Evolutionary conservation across 2,113 vertebrate species (phyloP).

Genomic region (Lipotes vexillifer): DNA sequence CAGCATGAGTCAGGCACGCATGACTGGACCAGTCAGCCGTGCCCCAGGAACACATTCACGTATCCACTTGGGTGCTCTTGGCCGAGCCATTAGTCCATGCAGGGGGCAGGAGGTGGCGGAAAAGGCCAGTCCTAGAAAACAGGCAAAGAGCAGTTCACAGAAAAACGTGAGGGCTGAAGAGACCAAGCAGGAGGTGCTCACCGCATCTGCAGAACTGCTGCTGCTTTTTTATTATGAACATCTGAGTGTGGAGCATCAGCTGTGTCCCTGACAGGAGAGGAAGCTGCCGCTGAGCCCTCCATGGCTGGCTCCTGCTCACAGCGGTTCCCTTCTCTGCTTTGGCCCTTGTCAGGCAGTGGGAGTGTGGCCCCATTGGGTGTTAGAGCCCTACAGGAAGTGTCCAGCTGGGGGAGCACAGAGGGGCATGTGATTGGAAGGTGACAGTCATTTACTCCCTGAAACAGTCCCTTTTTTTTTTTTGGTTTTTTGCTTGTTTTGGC

Average conservation of each 20-base stretch:
- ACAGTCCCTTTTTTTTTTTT: too few species aligned
- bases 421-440: background rate
- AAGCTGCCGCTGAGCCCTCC: accelerated
- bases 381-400: background rate
- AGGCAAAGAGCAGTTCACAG: background rate
- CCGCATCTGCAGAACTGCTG: too few species aligned
- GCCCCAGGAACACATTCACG: background rate
- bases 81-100: background rate
- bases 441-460: background rate
- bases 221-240: background rate
- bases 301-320: background rate
- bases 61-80: background rate
- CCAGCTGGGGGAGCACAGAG: background rate
- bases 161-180: background rate
- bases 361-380: background rate
- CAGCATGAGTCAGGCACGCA: background rate
- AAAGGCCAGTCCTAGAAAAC: background rate
- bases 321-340: background rate
- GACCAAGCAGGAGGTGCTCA: background rate
- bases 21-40: accelerated
- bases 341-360: background rate
- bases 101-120: accelerated
- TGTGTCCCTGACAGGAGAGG: background rate
- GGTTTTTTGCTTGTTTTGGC: too few species aligned
- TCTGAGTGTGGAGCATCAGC: accelerated